These are phyloP conservation scores for Meloidogyne chitwoodi DNA, from an alignment of 1,140 invertebrate genomes.

Conservation along the genomic window DNA sequence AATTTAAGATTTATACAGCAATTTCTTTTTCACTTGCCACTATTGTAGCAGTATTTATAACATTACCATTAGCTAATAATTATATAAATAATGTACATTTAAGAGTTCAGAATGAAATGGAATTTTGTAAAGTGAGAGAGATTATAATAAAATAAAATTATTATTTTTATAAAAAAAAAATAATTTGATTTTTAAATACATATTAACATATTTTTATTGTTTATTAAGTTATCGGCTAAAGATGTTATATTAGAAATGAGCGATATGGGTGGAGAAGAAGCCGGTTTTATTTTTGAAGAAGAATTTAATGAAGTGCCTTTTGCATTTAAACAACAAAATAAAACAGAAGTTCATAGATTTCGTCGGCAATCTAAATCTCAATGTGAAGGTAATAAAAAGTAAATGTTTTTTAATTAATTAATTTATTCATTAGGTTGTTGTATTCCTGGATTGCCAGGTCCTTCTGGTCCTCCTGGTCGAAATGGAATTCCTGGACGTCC, in stretches of 20 bases:
- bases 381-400: conserved; percentile 35
- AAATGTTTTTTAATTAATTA: not conserved
- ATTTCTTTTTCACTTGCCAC: conserved; percentile 53
- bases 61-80: conserved; percentile 58
- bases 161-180: not conserved
- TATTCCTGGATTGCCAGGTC: conserved; percentile 52
- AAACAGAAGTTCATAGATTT: conserved; percentile 29
- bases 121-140: conserved; percentile 56
- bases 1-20: conserved; percentile 37
- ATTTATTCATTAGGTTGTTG: conserved; percentile 48
- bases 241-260: conserved; percentile 59
- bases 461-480: conserved; percentile 50
- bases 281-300: not conserved
- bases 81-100: conserved; percentile 56
- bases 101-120: conserved; percentile 58
- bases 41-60: conserved; percentile 57
- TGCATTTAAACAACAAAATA: conserved; percentile 7
- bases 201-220: not conserved
- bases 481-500: conserved; percentile 55
- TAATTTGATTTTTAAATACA: conserved; percentile 19
- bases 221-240: conserved; percentile 54
- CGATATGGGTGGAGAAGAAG: conserved; percentile 42
- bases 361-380: conserved; percentile 37
- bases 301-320: conserved; percentile 13
- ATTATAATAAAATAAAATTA: not conserved